A percentile compares a stretch with the other conserved stretches of the same genome.
phyloP scores from a whole-genome alignment of 1,140 invertebrate genomes.

The Marisa cornuarietis region DNA sequence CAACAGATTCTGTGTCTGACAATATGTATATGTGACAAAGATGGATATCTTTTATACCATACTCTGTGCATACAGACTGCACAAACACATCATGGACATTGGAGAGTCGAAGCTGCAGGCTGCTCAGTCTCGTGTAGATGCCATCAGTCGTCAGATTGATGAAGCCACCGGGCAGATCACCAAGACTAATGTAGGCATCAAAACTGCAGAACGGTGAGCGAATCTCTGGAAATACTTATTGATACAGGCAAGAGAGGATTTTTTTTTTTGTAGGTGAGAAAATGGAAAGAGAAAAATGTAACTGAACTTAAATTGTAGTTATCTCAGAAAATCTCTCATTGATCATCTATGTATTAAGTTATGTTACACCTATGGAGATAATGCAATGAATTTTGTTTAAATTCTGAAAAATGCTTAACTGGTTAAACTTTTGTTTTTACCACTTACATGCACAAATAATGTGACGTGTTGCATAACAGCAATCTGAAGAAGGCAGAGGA shows the following conservation, averaged over 20 bases:
- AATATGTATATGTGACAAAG: background rate
- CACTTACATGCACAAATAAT: background rate
- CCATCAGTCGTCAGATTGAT: conserved; percentile 60
- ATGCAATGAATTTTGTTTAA: too few relatives aligned
- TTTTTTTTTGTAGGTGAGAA: too few relatives aligned
- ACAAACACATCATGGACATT: conserved; percentile 79
- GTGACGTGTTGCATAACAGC: conserved; percentile 64
- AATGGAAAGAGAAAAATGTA: too few relatives aligned
- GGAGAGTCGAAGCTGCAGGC: conserved; percentile 62
- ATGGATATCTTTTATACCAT: background rate
- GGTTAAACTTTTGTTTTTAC: background rate
- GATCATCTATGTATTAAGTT: too few relatives aligned
- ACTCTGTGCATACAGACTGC: conserved; percentile 52
- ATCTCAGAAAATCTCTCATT: too few relatives aligned
- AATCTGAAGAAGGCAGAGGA: conserved; percentile 78
- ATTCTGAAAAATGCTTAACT: too few relatives aligned
- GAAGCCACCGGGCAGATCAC: conserved; percentile 70
- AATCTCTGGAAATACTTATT: too few relatives aligned
- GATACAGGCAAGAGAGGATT: too few relatives aligned
- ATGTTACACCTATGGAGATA: too few relatives aligned
- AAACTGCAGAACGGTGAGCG: conserved; percentile 78
- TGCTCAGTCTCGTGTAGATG: conserved; percentile 54
- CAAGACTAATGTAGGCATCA: conserved; percentile 83
- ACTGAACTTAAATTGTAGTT: background rate
- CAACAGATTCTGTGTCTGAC: background rate